Base-by-base conservation (phyloP, 2,888 invertebrate genomes). In the Hypercompe scribonia region DNA sequence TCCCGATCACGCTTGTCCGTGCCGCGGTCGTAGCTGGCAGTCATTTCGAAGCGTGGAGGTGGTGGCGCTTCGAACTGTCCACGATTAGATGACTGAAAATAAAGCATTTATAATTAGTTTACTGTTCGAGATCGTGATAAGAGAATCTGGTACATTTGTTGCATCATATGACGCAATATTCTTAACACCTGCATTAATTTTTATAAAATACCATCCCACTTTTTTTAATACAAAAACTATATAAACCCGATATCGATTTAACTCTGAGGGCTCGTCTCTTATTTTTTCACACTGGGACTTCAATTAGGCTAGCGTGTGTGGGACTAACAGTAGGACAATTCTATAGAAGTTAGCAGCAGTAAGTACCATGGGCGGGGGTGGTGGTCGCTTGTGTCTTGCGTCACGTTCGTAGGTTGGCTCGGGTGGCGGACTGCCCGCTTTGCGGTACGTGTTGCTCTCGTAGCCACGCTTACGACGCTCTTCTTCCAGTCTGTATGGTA, bases 381-480 rank as follows among this genome's bases (percentile, higher is more conserved):
- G 91, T 33, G 83, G 77, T 0, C 95, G 91, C 88, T 95, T 95
- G 90, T 95, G 95, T 0, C 95, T 77, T 10, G 89, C 78, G 84
- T 94, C 94, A 8, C 95, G 91, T 76, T 94, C 94, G 89, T 95
- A 95, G 66, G 91, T 87, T 46, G 94, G 89, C 80, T 92, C 93
- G 75, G 93, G 93, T 85, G 94, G 93, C 78, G 94, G 92, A 79
- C 92, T 91, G 82, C 87, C 85, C 50, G 89, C 92, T 85, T 96
- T 94, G 84, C 95, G 93, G 89, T 94, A 96, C 84, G 87, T 88
- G 82, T 84, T 92, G 88, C 86, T 92, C 90, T 88, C 96, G 91
- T 92, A 95, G 61, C 96, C 94, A 66, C 97, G 95, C 89, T 97
- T 97, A 66, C 95, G 95, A 0, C 97, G 94, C 86, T 96, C 96